Evolutionary conservation across 1,140 invertebrate genomes (phyloP).

Genomic region (Ceratina australensis): DNA sequence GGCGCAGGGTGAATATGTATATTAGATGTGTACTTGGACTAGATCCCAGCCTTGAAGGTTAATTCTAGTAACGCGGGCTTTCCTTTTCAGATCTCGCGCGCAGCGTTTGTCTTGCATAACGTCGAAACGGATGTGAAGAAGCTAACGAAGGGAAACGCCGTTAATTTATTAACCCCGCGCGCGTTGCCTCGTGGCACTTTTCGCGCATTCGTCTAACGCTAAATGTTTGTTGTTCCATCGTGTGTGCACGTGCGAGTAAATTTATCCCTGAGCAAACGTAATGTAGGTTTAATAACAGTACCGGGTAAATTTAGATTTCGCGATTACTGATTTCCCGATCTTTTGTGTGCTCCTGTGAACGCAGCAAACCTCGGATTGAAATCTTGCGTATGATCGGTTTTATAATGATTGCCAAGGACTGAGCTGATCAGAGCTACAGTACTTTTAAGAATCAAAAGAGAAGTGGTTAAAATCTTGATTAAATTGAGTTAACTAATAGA

Average conservation of each 20-base stretch:
- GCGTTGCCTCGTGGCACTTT: background rate
- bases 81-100: constrained; percentile 24
- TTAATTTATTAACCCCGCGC: background rate
- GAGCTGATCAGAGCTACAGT: too few species aligned
- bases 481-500: too few species aligned
- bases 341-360: too few species aligned
- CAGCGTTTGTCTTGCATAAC: constrained; percentile 13
- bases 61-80: constrained; percentile 46
- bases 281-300: too few species aligned
- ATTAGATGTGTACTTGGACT: constrained; percentile 41
- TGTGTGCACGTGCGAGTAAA: too few species aligned
- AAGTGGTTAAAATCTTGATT: too few species aligned
- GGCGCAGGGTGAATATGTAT: constrained; percentile 3
- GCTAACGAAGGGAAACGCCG: background rate
- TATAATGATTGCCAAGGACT: background rate
- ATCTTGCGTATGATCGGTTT: constrained; percentile 25
- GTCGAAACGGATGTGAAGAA: background rate
- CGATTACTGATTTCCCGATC: too few species aligned
- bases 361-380: background rate
- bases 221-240: too few species aligned
- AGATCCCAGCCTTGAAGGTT: constrained; percentile 46
- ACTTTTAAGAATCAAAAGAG: background rate
- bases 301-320: too few species aligned
- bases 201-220: background rate
- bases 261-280: too few species aligned